Base-by-base conservation (phyloP, 2,797 vertebrate species). In the Danio jaintianensis region DNA sequence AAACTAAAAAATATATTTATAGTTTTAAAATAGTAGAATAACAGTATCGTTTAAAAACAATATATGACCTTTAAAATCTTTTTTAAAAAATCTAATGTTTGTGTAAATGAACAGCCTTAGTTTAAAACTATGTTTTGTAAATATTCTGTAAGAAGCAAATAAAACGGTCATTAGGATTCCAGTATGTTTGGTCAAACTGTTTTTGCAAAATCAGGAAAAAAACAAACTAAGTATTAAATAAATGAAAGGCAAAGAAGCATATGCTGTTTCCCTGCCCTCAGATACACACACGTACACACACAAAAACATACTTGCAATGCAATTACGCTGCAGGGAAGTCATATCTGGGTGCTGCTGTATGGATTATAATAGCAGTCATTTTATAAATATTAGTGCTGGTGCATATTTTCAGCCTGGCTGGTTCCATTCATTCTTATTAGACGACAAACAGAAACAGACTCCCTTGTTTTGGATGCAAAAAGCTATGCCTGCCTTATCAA, bases 341-440 rank as follows among this genome's bases (percentile, higher is more conserved):
- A 77, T 84, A 85, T 84, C 80, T 50, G 81, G 81, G 73, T 84
- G 84, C 63, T 74, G 80, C 76, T 69, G 18, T 62, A 13, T 83
- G 81, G 87, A 90, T 90, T 87, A 86, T 78, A 82, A 91, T 91
- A 82, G 83, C 87, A 86, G 79, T 63, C 83, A 84, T 90, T 90
- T 88, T 64, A 52, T 89, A 89, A 90, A 90, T 90, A 92, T 91
- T 91, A 88, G 89, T 86, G 83, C 84, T 84, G 86, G 86, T 86
- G 86, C 84, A 87, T 84, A 89, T 90, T 90, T 91, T 90, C 88
- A 89, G 89, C 87, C 83, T 75, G 85, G 91, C 83, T 83, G 87
- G 85, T 83, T 92, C 85, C 43, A 88, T 88, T 91, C 85, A 80
- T 89, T 68, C 62, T 81, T 71, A 90, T 90, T 90, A 88, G 87